Percentiles rank a stretch among this genome's conserved stretches.
Conservation (phyloP, 1,140 invertebrate genomes). For the Pararge aegeria region DNA sequence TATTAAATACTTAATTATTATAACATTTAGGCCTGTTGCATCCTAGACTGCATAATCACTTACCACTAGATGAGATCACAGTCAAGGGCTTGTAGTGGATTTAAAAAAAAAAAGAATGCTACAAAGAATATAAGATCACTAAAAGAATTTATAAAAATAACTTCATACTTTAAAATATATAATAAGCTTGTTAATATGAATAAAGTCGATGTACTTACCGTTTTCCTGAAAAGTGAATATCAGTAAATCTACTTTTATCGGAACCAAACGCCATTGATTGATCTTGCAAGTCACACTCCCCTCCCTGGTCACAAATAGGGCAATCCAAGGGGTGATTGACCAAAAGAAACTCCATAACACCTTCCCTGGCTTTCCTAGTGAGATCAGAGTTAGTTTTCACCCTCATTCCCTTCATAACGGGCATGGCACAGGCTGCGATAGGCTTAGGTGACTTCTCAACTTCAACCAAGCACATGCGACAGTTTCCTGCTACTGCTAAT, state of each 20-base stretch:
- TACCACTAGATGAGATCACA: too few species aligned
- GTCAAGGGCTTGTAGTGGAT: too few species aligned
- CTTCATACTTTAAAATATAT: too few species aligned
- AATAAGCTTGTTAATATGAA: constrained; percentile 9
- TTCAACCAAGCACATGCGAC: constrained; percentile 99
- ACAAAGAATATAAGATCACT: too few species aligned
- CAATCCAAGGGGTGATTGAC: constrained; percentile 99
- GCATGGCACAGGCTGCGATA: constrained; percentile 99
- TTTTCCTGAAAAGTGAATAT: constrained; percentile 96
- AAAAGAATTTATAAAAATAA: too few species aligned
- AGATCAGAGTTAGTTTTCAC: constrained; percentile 99
- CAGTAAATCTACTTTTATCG: constrained; percentile 96
- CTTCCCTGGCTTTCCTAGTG: constrained; percentile 93
- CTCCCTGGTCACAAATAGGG: constrained; percentile 99
- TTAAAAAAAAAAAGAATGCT: too few species aligned
- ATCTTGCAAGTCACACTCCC: constrained; percentile 99
- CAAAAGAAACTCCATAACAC: constrained; percentile 99
- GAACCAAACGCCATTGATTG: constrained; percentile 99
- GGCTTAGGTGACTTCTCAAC: constrained; percentile 97
- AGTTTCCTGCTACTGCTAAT: constrained; percentile 98
- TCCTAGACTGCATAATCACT: too few species aligned
- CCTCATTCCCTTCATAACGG: constrained; percentile 98
- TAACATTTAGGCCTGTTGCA: too few species aligned
- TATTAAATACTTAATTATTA: too few species aligned
- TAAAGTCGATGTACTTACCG: constrained; percentile 76